phyloP scores from a whole-genome alignment of 92 coral and sea anemone genomes.

The Phenganax subtilis region DNA sequence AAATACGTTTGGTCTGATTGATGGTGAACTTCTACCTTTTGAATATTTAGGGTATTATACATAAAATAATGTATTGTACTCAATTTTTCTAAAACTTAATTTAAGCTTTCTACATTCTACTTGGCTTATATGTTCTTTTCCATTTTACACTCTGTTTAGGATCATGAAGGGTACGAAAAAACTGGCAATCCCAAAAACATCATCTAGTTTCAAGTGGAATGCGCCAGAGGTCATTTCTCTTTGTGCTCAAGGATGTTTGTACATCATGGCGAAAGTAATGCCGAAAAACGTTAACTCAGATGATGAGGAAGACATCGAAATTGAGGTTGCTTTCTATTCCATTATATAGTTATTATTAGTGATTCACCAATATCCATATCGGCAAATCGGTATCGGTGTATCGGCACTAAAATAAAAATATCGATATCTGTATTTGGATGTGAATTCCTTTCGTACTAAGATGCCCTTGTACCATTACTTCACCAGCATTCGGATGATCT shows the following conservation, averaged over 20 bases:
- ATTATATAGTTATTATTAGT: too few relatives aligned
- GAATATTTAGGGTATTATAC: constrained; percentile 17
- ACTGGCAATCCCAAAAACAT: constrained; percentile 35
- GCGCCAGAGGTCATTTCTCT: constrained; percentile 47
- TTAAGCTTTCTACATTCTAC: neutral
- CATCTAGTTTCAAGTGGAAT: constrained; percentile 38
- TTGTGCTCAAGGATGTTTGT: constrained; percentile 41
- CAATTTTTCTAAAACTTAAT: neutral
- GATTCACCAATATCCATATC: too few relatives aligned
- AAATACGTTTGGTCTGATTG: neutral
- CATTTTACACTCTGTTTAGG: constrained; percentile 1
- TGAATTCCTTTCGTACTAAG: too few relatives aligned
- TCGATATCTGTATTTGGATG: too few relatives aligned
- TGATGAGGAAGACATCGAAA: neutral
- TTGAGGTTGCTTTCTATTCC: neutral
- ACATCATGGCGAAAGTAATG: constrained; percentile 21
- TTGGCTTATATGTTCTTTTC: neutral
- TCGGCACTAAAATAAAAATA: too few relatives aligned
- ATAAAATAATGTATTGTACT: neutral
- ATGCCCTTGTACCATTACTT: too few relatives aligned
- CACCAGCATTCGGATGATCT: too few relatives aligned
- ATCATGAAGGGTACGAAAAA: constrained; percentile 47
- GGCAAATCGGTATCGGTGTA: too few relatives aligned
- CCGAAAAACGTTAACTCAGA: neutral
- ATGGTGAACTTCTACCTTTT: constrained; percentile 21